Base-by-base conservation (phyloP, 2,888 invertebrate genomes). In the Seladonia tumulorum region DNA sequence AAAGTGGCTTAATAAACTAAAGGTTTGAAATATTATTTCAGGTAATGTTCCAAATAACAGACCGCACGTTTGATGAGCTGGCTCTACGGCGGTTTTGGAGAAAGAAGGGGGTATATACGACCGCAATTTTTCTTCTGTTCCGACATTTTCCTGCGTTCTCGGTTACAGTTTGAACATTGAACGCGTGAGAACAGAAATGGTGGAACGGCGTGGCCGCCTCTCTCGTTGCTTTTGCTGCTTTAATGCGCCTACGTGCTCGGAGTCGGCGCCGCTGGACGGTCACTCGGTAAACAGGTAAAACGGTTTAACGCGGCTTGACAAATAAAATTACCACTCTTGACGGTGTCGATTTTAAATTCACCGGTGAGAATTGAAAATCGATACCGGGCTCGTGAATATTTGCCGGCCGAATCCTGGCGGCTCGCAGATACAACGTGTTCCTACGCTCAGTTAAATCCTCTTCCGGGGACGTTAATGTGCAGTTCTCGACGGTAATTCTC, bases 281-380 rank as follows among this genome's bases (percentile, higher is more conserved):
- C 39, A 42, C 53, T 77, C 68, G 42, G 68, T 63, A 83, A 83
- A 84, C 78, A 70, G 78, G 74, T 42, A 35, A 70, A 71, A 49
- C 57, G 78, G 73, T 83, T 84, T 79, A 63, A 84, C 70, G 35
- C 53, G 47, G 72, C 47, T 77, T 45, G 77, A 74, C 83, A 45
- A 77, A 83, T 72, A 45, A 83, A 83, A 68, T 84, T 73, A 63
- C 76, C 57, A 47, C 66, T 63, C 45, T 29, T 60, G 42, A 70
- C 60, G 57, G 25, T 60, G 83, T 22, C 53, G 70, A 78, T 78
- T 74, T 39, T 39, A 70, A 76, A 68, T 70, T 18, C 66, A 8
- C 39, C 39, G 49, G 3, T 10, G 49, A 16, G 66, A 74, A 77
- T 60, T 45, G 49, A 25, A 42, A 53, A 76, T 76, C 76, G 72